Evolutionary conservation across 2,797 vertebrate species (phyloP), one percentile per base, ranked within the genome.

Genomic region (Chrosomus eos): DNA sequence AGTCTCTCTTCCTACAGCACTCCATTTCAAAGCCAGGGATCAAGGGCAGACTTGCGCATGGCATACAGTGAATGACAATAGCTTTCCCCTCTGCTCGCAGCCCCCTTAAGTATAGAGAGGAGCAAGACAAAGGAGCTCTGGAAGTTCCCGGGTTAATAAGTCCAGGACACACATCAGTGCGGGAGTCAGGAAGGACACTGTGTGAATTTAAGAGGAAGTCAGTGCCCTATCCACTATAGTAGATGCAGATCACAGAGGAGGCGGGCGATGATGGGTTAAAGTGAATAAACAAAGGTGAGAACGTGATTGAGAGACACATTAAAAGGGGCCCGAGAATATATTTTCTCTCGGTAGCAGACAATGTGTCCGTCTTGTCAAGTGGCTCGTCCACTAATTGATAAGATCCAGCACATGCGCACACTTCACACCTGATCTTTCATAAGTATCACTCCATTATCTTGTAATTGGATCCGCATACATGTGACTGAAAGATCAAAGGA

Each of bases 11-110:
- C 89, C 86, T 89, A 81, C 83, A 84, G 85, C 85, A 85, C 85
- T 91, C 87, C 93, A 95, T 94, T 95, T 96, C 95, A 95, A 96
- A 96, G 94, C 91, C 81, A 89, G 92, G 94, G 95, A 95, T 95
- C 93, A 95, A 95, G 92, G 93, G 91, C 86, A 88, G 89, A 92
- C 91, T 95, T 96, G 93, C 92, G 91, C 92, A 95, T 95, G 94
- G 91, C 92, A 93, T 90, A 90, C 90, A 88, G 92, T 83, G 95
- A 93, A 95, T 95, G 93, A 95, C 95, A 96, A 95, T 93, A 92
- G 92, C 92, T 86, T 88, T 90, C 86, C 92, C 91, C 92, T 93
- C 92, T 88, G 90, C 87, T 91, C 92, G 92, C 91, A 90, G 92
- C 89, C 91, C 90, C 87, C 84, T 60, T 71, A 88, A 88, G 92